These are phyloP conservation scores for Aphelinus atriplicis DNA, from an alignment of 1,140 invertebrate species.

Conservation along the genomic window DNA sequence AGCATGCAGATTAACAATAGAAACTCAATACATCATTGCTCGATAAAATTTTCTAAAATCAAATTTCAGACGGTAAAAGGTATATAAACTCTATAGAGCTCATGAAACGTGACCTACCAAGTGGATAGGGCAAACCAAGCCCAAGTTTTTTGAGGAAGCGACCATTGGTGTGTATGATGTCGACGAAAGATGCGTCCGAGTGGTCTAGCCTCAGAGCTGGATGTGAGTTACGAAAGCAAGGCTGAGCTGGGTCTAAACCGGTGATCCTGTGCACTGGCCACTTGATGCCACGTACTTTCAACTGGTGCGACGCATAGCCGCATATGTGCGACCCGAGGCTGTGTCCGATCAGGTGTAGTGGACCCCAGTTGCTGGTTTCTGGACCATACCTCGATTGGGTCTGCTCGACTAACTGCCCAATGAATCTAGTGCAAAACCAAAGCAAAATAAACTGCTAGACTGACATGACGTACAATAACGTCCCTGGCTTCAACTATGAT, in stretches of 20 bases:
- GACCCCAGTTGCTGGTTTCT: background rate
- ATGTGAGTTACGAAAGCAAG: constrained; percentile 68
- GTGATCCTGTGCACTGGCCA: constrained; percentile 56
- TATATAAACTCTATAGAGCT: background rate
- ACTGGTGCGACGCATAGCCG: constrained; percentile 6
- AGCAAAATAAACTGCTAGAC: too few species aligned
- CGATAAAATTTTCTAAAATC: too few species aligned
- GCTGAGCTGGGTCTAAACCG: constrained; percentile 74
- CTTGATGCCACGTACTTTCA: background rate
- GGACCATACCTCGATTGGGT: background rate
- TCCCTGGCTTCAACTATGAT: too few species aligned
- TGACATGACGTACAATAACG: too few species aligned
- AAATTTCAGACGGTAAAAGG: too few species aligned
- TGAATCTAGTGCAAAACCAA: background rate
- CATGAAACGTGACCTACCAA: constrained; percentile 6
- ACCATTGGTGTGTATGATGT: constrained; percentile 73
- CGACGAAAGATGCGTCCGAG: constrained; percentile 73
- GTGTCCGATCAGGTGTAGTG: constrained; percentile 15
- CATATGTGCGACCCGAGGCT: constrained; percentile 26
- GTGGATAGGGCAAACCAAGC: constrained; percentile 6
- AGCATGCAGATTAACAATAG: too few species aligned
- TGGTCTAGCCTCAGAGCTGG: constrained; percentile 65
- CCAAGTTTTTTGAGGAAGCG: constrained; percentile 1
- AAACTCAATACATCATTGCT: too few species aligned
- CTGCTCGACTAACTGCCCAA: background rate